Evolutionary conservation across 2,113 vertebrate genomes (phyloP).

Genomic region (Centropus bengalensis): DNA sequence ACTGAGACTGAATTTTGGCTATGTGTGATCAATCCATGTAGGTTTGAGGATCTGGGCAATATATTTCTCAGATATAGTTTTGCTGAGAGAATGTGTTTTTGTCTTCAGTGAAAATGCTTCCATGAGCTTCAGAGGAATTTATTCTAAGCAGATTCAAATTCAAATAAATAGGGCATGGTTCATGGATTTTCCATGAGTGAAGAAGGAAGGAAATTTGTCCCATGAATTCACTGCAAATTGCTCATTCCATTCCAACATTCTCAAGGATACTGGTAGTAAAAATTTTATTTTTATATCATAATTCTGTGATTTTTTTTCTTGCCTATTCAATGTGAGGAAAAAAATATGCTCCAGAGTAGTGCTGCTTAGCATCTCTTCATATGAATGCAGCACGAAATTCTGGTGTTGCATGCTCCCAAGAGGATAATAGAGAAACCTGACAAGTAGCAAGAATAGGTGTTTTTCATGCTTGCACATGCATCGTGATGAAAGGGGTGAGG

Average conservation of each 20-base stretch:
- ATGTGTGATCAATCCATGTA: neutral
- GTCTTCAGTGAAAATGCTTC: neutral
- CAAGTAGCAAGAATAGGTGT: neutral
- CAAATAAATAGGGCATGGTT: neutral
- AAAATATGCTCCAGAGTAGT: neutral
- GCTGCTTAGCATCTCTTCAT: neutral
- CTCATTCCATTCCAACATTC: neutral
- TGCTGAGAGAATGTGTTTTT: neutral
- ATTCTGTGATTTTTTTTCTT: neutral
- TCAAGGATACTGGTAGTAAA: constrained; percentile 24
- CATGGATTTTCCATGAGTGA: neutral
- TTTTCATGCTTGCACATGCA: neutral
- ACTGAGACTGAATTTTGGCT: neutral
- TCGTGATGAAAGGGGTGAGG: neutral
- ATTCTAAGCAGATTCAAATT: neutral
- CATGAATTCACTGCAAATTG: constrained; percentile 5
- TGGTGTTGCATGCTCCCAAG: neutral
- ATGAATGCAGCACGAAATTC: neutral
- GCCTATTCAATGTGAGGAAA: neutral
- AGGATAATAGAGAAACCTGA: neutral
- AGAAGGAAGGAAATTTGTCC: neutral
- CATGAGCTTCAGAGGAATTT: neutral
- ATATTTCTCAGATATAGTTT: neutral
- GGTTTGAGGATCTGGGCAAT: neutral
- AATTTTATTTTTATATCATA: constrained; percentile 20